These are phyloP conservation scores for Athalia cordata DNA, from an alignment of 2,888 invertebrate genomes.

Conservation along the genomic window DNA sequence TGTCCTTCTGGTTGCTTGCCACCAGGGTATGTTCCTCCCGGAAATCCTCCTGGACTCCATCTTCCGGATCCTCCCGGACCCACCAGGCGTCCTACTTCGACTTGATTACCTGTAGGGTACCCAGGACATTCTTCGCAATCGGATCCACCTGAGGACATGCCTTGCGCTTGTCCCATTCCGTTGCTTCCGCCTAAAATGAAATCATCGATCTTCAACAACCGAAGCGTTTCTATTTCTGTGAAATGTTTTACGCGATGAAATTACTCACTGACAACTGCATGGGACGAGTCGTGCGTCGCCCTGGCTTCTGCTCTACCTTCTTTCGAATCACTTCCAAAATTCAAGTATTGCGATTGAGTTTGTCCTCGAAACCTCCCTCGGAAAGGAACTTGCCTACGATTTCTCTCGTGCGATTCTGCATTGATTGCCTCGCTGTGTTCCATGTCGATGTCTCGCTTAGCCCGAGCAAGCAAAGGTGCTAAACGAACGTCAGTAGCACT, in stretches of 20 bases:
- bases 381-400: constrained; percentile 62
- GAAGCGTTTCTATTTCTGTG: neutral
- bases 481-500: constrained; percentile 55
- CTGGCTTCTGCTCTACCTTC: constrained; percentile 89
- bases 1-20: constrained; percentile 44
- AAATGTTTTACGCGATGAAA: neutral
- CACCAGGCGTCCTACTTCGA: constrained; percentile 32
- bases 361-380: constrained; percentile 80
- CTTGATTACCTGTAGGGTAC: constrained; percentile 53
- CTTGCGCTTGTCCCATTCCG: constrained; percentile 93
- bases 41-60: constrained; percentile 40
- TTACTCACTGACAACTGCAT: constrained; percentile 83
- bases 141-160: constrained; percentile 83
- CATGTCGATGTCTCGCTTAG: constrained; percentile 58
- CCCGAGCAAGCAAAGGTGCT: constrained; percentile 57
- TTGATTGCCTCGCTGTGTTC: constrained; percentile 56
- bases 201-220: constrained; percentile 44
- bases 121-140: constrained; percentile 82
- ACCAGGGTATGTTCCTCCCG: constrained; percentile 49
- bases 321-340: constrained; percentile 78
- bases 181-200: constrained; percentile 81
- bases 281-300: constrained; percentile 82
- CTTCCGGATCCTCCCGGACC: constrained; percentile 51
- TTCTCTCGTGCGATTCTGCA: constrained; percentile 51
- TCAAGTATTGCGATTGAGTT: constrained; percentile 89